Percentiles rank a stretch among this genome's conserved stretches.
Conservation (phyloP, 2,888 invertebrate species). For the Melinaea menophilus region DNA sequence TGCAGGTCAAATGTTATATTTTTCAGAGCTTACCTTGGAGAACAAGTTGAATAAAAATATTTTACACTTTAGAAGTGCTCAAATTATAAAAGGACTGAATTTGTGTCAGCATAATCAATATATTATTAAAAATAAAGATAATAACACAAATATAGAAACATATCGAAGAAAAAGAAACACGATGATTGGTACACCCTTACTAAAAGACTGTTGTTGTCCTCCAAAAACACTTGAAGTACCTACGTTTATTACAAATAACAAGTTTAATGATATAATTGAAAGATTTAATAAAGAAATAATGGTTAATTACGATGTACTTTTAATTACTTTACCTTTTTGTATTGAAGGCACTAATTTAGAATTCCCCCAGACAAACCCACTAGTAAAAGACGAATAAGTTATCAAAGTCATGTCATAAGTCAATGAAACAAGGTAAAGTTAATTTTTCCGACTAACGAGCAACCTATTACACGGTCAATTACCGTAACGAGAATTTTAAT, state of each 20-base stretch:
- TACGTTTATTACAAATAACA: constrained; percentile 51
- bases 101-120: constrained; percentile 11
- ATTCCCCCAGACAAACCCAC: too few relatives aligned
- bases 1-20: too few relatives aligned
- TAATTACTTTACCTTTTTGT: too few relatives aligned
- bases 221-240: constrained; percentile 47
- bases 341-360: too few relatives aligned
- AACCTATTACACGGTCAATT: too few relatives aligned
- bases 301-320: too few relatives aligned
- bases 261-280: constrained; percentile 43
- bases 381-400: too few relatives aligned
- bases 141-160: constrained; percentile 7
- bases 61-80: constrained; percentile 45
- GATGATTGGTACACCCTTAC: constrained; percentile 4
- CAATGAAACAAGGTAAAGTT: background rate
- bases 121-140: background rate
- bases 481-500: too few relatives aligned
- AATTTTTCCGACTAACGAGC: too few relatives aligned
- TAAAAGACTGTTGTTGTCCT: constrained; percentile 50
- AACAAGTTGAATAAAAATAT: constrained; percentile 48
- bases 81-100: constrained; percentile 42
- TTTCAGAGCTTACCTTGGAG: constrained; percentile 50
- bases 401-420: too few relatives aligned
- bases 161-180: background rate
- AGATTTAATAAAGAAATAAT: constrained; percentile 26